Base-by-base conservation (phyloP, 2,888 invertebrate genomes). In the Lacanobia wlatinum region DNA sequence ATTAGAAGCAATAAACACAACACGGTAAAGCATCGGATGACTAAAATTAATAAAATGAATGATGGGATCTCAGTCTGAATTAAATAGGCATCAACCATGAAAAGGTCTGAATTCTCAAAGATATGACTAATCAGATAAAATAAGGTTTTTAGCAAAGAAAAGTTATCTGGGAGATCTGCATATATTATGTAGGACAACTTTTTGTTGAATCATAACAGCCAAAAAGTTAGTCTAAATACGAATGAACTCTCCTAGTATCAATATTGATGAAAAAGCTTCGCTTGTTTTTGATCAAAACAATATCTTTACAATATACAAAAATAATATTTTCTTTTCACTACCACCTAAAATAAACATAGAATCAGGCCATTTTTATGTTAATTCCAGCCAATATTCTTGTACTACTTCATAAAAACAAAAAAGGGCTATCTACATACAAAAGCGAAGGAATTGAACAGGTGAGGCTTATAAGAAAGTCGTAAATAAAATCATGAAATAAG, bases 401-500 rank as follows among this genome's bases (percentile, higher is more conserved):
- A 62, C 23, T 52, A 56, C 69, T 68, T 56, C 64, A 73, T 82
- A 82, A 78, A 69, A 78, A 53, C 23, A 55, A 80, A 80, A 65
- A 56, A 21, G 14, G 7, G 48, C 46, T 43, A 65, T 66, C 48
- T 52, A 43, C 73, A 70, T 73, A 78, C 46, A 80, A 78, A 74
- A 82, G 62, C 48, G 59, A 68, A 79, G 34, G 66, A 52, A 65
- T 74, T 59, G 84, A 84, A 85, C 91, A 90, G 90, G 90, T 90
- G 88, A 85, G 76, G 66, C 76, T 79, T 81, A 85, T 85, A 83
- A 83, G 74, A 76, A 78, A 70, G 68, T 73, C 83, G 86, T 89
- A 89, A 91, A 90, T 89, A 87, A 88, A 85, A 86, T 84, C 79
- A 78, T 78, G 84, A 82, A 86, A 84, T 85, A 82, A 89, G 88